These are phyloP conservation scores for Centruroides sculpturatus DNA, from an alignment of 1,140 invertebrate species.

Conservation along the genomic window DNA sequence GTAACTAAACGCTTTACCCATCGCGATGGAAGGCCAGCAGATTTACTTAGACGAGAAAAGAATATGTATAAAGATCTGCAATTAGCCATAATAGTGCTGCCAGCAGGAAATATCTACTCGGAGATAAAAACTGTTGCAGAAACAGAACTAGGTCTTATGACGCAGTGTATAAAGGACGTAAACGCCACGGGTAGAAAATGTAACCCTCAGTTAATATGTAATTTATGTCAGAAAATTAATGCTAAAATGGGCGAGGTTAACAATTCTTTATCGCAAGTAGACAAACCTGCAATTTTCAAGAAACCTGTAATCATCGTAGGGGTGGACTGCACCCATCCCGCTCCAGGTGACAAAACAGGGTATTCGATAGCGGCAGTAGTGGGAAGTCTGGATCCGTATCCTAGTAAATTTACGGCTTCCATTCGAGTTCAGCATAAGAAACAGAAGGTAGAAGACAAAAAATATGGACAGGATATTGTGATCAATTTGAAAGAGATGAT, in stretches of 20 bases:
- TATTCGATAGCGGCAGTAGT: constrained; percentile 65
- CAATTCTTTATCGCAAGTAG: constrained; percentile 7
- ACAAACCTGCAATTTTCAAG: constrained; percentile 24
- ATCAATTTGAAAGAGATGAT: constrained; percentile 52
- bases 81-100: neutral
- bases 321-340: constrained; percentile 76
- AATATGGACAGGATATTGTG: constrained; percentile 3
- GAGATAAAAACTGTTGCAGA: constrained; percentile 58
- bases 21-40: neutral
- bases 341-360: constrained; percentile 44
- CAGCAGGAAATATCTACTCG: constrained; percentile 18
- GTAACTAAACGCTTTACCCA: neutral
- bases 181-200: constrained; percentile 32
- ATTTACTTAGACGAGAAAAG: neutral
- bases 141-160: constrained; percentile 52
- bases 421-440: constrained; percentile 11
- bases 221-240: constrained; percentile 70
- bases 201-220: constrained; percentile 36
- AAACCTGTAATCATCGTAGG: constrained; percentile 53
- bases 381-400: constrained; percentile 9
- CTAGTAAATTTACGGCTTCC: constrained; percentile 7
- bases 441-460: neutral
- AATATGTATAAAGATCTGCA: neutral
- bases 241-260: constrained; percentile 72
- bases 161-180: constrained; percentile 56